Evolutionary conservation across 1,140 invertebrate species (phyloP).

Genomic region (Lordiphosa stackelbergi): DNA sequence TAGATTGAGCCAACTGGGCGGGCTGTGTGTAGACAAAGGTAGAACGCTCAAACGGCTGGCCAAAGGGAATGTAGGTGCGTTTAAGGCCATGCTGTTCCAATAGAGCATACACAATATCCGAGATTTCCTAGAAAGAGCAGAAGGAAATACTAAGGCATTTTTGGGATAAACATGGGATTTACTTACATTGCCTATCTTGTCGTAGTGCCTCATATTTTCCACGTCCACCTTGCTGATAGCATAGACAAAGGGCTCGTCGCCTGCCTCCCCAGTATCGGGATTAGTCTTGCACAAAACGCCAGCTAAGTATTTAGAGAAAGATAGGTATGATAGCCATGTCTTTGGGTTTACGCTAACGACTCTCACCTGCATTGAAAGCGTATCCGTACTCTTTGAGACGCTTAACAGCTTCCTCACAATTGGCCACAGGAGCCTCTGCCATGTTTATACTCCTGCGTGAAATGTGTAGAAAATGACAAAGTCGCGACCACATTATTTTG

Average conservation of each 20-base stretch:
- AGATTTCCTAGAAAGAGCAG: slow-evolving; percentile 77
- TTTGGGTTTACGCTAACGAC: neutral
- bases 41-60: slow-evolving; percentile 77
- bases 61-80: slow-evolving; percentile 80
- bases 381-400: slow-evolving; percentile 1
- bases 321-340: too few relatives aligned
- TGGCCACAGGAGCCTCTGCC: slow-evolving; percentile 2
- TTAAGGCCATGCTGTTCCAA: slow-evolving; percentile 81
- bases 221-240: slow-evolving; percentile 79
- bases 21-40: slow-evolving; percentile 83
- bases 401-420: slow-evolving; percentile 1
- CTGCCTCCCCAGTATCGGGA: slow-evolving; percentile 75
- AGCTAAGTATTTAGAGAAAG: slow-evolving; percentile 62
- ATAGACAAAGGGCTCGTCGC: slow-evolving; percentile 81
- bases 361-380: neutral
- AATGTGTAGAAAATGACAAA: neutral
- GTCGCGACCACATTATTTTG: neutral
- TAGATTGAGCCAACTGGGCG: slow-evolving; percentile 80
- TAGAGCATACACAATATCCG: slow-evolving; percentile 83
- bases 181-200: slow-evolving; percentile 82
- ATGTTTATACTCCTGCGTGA: neutral
- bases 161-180: neutral
- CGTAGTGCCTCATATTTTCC: slow-evolving; percentile 85
- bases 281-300: slow-evolving; percentile 81
- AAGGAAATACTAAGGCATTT: neutral